Percentiles rank a stretch among this genome's conserved stretches.
These are phyloP conservation scores for Euplagia quadripunctaria DNA, from an alignment of 2,888 invertebrate species.

Conservation along the genomic window DNA sequence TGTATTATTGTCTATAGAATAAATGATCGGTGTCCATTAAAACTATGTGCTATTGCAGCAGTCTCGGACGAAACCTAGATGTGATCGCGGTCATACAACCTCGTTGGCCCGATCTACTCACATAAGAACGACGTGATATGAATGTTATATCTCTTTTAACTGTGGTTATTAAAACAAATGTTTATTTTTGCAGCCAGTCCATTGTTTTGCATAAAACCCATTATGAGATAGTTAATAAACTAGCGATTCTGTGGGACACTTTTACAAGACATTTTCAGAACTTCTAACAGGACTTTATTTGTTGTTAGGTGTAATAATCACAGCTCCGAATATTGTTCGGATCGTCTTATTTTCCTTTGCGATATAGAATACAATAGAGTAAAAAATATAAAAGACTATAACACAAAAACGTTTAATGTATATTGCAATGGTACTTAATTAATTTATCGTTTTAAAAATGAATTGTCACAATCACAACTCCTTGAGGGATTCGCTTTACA, in stretches of 20 bases:
- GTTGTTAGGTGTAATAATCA: slow-evolving; percentile 38
- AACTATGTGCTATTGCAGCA: slow-evolving; percentile 40
- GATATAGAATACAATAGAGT: neutral
- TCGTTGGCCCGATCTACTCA: slow-evolving; percentile 47
- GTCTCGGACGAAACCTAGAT: slow-evolving; percentile 62
- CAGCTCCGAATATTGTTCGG: slow-evolving; percentile 23
- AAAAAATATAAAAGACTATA: neutral
- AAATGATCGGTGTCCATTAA: neutral
- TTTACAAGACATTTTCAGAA: slow-evolving; percentile 36
- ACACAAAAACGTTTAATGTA: too few species aligned
- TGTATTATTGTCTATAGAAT: too few species aligned
- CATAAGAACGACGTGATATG: slow-evolving; percentile 48
- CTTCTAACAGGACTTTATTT: slow-evolving; percentile 63
- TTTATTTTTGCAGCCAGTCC: slow-evolving; percentile 36
- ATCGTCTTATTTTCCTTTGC: neutral
- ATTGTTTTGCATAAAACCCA: slow-evolving; percentile 29
- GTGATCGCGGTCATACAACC: slow-evolving; percentile 67
- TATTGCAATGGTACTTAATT: neutral
- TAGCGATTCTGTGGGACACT: slow-evolving; percentile 1
- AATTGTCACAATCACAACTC: neutral
- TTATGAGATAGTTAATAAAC: slow-evolving; percentile 1
- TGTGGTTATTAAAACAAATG: slow-evolving; percentile 46
- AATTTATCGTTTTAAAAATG: neutral
- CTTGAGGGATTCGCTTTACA: too few species aligned
- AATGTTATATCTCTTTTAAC: slow-evolving; percentile 57